These are phyloP conservation scores for Phalera bucephala DNA, from an alignment of 2,888 invertebrate species.

Conservation along the genomic window DNA sequence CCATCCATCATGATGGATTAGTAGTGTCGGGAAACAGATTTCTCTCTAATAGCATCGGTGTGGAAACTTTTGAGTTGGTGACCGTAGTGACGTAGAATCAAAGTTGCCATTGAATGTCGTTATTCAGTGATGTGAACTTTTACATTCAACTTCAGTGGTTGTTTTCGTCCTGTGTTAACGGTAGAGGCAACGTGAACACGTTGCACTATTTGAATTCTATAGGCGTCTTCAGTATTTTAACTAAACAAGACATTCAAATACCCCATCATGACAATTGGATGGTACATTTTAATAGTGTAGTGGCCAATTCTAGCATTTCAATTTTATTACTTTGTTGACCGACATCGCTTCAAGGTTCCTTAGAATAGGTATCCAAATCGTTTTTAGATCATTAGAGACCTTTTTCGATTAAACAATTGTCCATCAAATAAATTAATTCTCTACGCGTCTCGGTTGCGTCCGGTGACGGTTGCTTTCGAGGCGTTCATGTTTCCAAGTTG, in stretches of 20 bases:
- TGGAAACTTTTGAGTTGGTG: constrained; percentile 54
- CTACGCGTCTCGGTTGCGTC: constrained; percentile 73
- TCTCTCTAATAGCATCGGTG: constrained; percentile 67
- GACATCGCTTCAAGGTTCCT: constrained; percentile 37
- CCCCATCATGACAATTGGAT: neutral
- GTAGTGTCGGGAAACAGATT: constrained; percentile 73
- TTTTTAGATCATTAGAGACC: constrained; percentile 54
- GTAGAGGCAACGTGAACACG: no score
- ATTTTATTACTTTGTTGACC: constrained; percentile 31
- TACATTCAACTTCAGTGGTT: constrained; percentile 29
- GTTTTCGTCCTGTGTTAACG: constrained; percentile 21
- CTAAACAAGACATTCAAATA: no score
- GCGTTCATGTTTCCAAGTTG: constrained; percentile 67
- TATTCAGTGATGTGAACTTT: constrained; percentile 76
- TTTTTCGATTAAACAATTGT: constrained; percentile 71
- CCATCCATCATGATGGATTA: constrained; percentile 78
- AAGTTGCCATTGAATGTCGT: constrained; percentile 72
- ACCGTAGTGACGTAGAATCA: constrained; percentile 42
- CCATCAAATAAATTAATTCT: constrained; percentile 77
- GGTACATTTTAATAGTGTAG: neutral
- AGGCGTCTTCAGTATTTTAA: neutral
- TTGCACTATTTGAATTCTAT: constrained; percentile 6
- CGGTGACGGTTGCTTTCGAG: constrained; percentile 77
- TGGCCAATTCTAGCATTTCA: neutral
- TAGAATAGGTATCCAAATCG: constrained; percentile 40